Conservation (phyloP, 2,113 vertebrate species). For the Phrynosoma blainvillii region DNA sequence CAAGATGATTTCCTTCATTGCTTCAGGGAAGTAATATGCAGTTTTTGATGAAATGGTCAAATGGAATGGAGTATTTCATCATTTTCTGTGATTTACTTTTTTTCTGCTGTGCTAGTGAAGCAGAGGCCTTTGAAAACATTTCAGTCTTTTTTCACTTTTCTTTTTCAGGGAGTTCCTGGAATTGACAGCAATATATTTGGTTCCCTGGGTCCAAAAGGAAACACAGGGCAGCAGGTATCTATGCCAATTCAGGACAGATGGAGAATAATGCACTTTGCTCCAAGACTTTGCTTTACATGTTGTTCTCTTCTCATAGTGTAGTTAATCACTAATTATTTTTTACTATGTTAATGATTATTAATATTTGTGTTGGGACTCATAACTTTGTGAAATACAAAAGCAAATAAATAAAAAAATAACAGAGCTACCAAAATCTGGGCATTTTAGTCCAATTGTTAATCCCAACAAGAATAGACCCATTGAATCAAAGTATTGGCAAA, state of each 20-base stretch:
- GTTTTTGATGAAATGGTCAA: neutral
- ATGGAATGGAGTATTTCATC: neutral
- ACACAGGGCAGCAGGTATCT: conserved; percentile 76
- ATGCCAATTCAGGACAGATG: neutral
- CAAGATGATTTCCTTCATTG: conserved; percentile 14
- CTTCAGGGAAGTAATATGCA: neutral
- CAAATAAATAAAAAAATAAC: neutral
- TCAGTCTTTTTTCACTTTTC: conserved; percentile 3
- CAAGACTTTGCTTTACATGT: neutral
- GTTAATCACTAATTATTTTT: neutral
- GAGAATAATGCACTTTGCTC: neutral
- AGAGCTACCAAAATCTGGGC: neutral
- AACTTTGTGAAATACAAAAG: neutral
- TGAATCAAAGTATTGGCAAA: no score
- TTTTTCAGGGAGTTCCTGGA: conserved; percentile 82
- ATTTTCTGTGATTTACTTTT: neutral
- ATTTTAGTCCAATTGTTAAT: neutral
- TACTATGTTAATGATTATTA: neutral
- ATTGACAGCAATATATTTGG: conserved; percentile 69
- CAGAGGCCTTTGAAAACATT: neutral
- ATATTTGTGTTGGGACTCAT: neutral
- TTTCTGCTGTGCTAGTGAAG: neutral
- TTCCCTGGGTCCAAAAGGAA: conserved; percentile 80
- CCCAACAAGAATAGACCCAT: neutral
- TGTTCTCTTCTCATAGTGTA: neutral